Conservation (phyloP, 2,113 vertebrate species). For the Oreochromis tanganicae region DNA sequence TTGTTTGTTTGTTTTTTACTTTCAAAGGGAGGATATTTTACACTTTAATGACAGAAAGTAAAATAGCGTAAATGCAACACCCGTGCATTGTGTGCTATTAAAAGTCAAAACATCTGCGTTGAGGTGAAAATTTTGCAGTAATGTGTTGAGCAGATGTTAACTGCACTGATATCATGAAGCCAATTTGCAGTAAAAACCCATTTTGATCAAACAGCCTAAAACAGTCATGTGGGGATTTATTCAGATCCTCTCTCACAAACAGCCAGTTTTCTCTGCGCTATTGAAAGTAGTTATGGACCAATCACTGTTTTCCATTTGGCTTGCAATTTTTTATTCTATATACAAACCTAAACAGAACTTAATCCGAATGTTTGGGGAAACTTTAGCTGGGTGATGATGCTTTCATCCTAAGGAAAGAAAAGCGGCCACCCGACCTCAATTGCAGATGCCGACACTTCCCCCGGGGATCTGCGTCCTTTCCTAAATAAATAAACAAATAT, state of each 20-base stretch:
- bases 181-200: neutral
- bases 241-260: neutral
- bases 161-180: neutral
- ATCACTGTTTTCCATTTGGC: neutral
- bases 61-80: neutral
- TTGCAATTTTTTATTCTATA: neutral
- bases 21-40: neutral
- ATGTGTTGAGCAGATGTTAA: neutral
- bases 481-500: conserved; percentile 57
- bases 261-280: neutral
- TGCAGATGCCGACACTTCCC: conserved; percentile 1
- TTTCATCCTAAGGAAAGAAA: neutral
- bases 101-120: neutral
- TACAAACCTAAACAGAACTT: neutral
- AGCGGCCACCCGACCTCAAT: neutral
- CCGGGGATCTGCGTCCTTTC: neutral
- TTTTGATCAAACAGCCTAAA: neutral
- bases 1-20: neutral
- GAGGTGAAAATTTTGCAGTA: neutral
- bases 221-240: neutral
- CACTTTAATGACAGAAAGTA: neutral
- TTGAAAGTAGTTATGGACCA: neutral
- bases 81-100: neutral
- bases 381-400: neutral
- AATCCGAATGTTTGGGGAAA: neutral